Percentiles rank a stretch among this genome's conserved stretches.
These are phyloP conservation scores for Drepana falcataria DNA, from an alignment of 2,888 invertebrate genomes.

Conservation along the genomic window DNA sequence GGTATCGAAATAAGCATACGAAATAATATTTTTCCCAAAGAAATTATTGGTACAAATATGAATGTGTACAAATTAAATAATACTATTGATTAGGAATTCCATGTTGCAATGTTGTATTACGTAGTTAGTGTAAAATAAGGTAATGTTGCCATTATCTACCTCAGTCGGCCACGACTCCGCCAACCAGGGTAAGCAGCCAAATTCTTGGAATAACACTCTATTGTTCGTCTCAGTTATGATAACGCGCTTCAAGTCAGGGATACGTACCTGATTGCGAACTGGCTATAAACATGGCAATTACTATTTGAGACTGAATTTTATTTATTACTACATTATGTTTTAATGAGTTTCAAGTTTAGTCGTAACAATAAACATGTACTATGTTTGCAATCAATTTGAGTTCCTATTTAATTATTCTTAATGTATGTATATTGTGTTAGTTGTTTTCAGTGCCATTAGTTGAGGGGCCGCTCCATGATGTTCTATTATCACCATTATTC, in stretches of 20 bases:
- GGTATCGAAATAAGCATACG: slow-evolving; percentile 40
- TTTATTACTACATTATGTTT: slow-evolving; percentile 16
- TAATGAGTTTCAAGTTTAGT: neutral
- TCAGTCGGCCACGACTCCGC: slow-evolving; percentile 49
- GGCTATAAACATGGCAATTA: slow-evolving; percentile 28
- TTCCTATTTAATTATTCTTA: slow-evolving; percentile 65
- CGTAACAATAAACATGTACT: slow-evolving; percentile 1
- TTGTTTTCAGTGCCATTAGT: slow-evolving; percentile 40
- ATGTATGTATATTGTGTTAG: slow-evolving; percentile 42
- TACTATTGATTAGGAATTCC: slow-evolving; percentile 59
- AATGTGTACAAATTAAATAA: slow-evolving; percentile 73
- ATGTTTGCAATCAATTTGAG: slow-evolving; percentile 66
- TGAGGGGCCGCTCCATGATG: slow-evolving; percentile 3
- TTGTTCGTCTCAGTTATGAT: slow-evolving; percentile 48
- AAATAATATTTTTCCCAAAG: slow-evolving; percentile 69
- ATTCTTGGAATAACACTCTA: slow-evolving; percentile 65
- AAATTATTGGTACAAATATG: slow-evolving; percentile 76
- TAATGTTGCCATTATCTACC: slow-evolving; percentile 71
- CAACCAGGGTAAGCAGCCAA: slow-evolving; percentile 70
- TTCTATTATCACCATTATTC: too few relatives aligned
- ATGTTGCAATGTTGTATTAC: slow-evolving; percentile 73
- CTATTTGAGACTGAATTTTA: slow-evolving; percentile 63
- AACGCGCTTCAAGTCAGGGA: slow-evolving; percentile 20
- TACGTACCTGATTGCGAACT: slow-evolving; percentile 22
- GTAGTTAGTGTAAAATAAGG: slow-evolving; percentile 65